Evolutionary conservation across 2,888 invertebrate species (phyloP), one percentile per base, ranked within the genome.

Genomic region (Orchestes rusci): DNA sequence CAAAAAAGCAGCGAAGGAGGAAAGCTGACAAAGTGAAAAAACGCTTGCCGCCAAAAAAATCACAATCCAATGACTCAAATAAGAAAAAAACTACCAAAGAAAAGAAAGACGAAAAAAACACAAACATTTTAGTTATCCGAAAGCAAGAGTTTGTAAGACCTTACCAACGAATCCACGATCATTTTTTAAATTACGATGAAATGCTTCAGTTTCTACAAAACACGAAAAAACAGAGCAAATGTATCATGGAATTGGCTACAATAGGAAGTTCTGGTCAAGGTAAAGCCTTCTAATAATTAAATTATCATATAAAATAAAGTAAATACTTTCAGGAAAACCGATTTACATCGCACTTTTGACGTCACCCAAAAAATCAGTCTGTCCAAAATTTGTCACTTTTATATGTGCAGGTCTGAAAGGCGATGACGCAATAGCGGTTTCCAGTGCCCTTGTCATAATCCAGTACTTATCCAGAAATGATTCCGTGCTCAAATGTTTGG

Each of bases 381-480:
- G 27, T 8, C 48, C 46, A 1, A 49, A 51, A 37, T 32, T 50
- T 18, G 52, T 35, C 4, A 48, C 53, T 1, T 44, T 60, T 34
- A 51, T 60, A 12, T 55, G 55, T 45, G 59, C 59, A 16, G 60
- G 29, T 42, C 48, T 50, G 7, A 54, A 59, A 16, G 60, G 57
- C 1, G 45, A 32, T 16, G 53, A 60, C 16, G 41, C 38, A 18
- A 48, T 56, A 45, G 53, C 59, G 2, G 52, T 60, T 4, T 56
- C 58, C 1, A 53, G 52, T 13, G 55, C 57, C 2, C 18, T 60
- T 1, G 55, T 45, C 28, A 43, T 60, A 28, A 56, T 59, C 20
- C 56, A 59, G 30, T 54, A 52, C 37, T 40, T 59, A 7, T 45
- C 52, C 4, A 56, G 55, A 43, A 55, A 57, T 33, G 35, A 23